Evolutionary conservation across 2,888 invertebrate genomes (phyloP), one percentile per base, ranked within the genome.

Genomic region (Troglohyphantes excavatus): DNA sequence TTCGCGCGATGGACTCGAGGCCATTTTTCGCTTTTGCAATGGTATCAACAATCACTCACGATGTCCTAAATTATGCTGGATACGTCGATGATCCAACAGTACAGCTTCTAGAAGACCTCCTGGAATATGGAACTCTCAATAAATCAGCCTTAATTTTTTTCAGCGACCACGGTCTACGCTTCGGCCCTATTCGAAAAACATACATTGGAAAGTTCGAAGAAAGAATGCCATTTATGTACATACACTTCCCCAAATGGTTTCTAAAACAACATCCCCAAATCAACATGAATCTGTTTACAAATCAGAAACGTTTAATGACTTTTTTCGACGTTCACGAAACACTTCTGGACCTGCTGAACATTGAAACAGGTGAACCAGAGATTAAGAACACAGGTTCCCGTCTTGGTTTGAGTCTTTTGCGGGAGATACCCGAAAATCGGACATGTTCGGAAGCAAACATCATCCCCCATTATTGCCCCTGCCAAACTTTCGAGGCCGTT

Each of bases 131-230:
- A 1, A 94, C 95, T 81, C 94, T 97, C 79, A 95, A 96, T 78
- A 94, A 95, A 29, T 97, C 97, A 0, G 94, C 95, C 92, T 78
- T 97, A 76, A 93, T 97, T 7, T 93, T 95, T 67, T 94, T 98
- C 94, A 97, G 98, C 93, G 98, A 98, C 93, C 98, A 98, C 93
- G 98, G 98, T 0, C 95, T 97, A 87, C 94, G 98, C 90, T 98
- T 96, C 96, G 98, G 98, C 1, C 95, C 95, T 3, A 97, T 97
- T 92, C 95, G 97, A 11, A 94, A 95, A 91, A 97, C 97, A 0
- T 97, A 96, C 93, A 92, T 94, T 7, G 94, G 94, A 0, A 93
- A 93, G 79, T 91, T 93, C 21, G 94, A 94, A 89, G 93, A 93
- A 84, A 91, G 94, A 46, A 92, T 94, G 82, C 94, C 94, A 0